A percentile compares a stretch with the other conserved stretches of the same genome.
Evolutionary conservation across 2,888 invertebrate species (phyloP).

Genomic region (Notocelia uddmanniana): DNA sequence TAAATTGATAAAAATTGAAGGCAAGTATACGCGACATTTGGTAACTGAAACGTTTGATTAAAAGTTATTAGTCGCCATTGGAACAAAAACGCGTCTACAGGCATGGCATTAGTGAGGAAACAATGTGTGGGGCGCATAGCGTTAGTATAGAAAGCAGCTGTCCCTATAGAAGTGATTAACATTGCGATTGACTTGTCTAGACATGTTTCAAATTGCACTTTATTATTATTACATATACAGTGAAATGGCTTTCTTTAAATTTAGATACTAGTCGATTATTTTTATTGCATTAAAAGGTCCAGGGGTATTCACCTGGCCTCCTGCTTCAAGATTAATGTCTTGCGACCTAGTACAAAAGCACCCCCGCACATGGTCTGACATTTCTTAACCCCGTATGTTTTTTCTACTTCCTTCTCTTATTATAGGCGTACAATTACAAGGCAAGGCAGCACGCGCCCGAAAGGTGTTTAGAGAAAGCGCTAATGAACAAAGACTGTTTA

Average conservation of each 20-base stretch:
- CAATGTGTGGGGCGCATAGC: conserved; percentile 57
- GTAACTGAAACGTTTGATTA: conserved; percentile 24
- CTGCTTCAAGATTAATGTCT: conserved; percentile 78
- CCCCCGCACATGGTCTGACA: conserved; percentile 79
- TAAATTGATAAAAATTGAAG: conserved; percentile 58
- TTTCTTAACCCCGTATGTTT: conserved; percentile 62
- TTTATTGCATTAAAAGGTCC: conserved; percentile 56
- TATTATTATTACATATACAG: conserved; percentile 24
- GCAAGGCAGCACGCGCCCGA: conserved; percentile 73
- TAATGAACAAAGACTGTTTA: conserved; percentile 65
- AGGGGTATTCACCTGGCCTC: conserved; percentile 77
- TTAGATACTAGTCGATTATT: conserved; percentile 24
- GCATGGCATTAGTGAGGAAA: conserved; percentile 52
- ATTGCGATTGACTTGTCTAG: conserved; percentile 53
- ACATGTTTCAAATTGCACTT: conserved; percentile 38
- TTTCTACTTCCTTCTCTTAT: conserved; percentile 75
- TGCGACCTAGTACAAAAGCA: conserved; percentile 69
- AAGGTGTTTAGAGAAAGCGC: conserved; percentile 82
- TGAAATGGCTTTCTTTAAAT: conserved; percentile 28
- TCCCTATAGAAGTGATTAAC: conserved; percentile 64
- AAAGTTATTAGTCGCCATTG: conserved; percentile 35
- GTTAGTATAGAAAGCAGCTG: conserved; percentile 66
- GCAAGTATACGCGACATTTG: conserved; percentile 39
- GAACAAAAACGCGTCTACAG: conserved; percentile 48
- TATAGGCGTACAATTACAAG: conserved; percentile 69